Base-by-base conservation (phyloP, 2,888 invertebrate genomes). In the Drosophila pseudotalamancana region DNA sequence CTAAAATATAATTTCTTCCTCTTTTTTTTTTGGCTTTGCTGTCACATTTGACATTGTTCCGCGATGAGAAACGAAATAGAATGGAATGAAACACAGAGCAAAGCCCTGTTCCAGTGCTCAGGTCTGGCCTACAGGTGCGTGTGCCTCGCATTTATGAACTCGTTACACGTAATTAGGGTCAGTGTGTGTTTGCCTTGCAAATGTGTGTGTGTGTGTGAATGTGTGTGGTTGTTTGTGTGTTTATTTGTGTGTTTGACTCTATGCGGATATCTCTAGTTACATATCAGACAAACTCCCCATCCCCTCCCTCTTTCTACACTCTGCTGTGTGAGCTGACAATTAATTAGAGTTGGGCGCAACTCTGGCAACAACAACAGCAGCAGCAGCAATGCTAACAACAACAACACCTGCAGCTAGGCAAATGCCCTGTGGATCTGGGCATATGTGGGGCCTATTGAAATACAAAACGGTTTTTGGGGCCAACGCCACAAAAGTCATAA, bases 101-200 rank as follows among this genome's bases (percentile, higher is more conserved):
- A 21, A 37, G 35, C 25, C n/a, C 6, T 9, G 34, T 5, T 16
- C 19, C 9, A n/a, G n/a, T n/a, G n/a, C n/a, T n/a, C 34, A 1
- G 27, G 19, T 0, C 8, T 25, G 9, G 45, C 37, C 46, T 60
- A 83, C 80, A 86, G 77, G 74, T 85, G 80, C 70, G 80, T 84
- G 75, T 18, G 49, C 49, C 31, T 63, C 67, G 79, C 71, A 74
- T 82, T 82, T 86, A 81, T 87, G 85, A 81, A 87, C 81, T 81
- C 87, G 87, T 81, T 81, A 87, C 81, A 81, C 69, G 81, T 87
- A 81, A 81, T 81, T 82, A 82, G 85, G 81, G 81, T 87, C 87
- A 81, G 42, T 35, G 14, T 53, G 23, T 18, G 32, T n/a, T n/a
- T n/a, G n/a, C n/a, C n/a, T n/a, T 46, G 54, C 51, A 35, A 49